Evolutionary conservation across 1,140 invertebrate genomes (phyloP).

Genomic region (Trachymyrmex septentrionalis): DNA sequence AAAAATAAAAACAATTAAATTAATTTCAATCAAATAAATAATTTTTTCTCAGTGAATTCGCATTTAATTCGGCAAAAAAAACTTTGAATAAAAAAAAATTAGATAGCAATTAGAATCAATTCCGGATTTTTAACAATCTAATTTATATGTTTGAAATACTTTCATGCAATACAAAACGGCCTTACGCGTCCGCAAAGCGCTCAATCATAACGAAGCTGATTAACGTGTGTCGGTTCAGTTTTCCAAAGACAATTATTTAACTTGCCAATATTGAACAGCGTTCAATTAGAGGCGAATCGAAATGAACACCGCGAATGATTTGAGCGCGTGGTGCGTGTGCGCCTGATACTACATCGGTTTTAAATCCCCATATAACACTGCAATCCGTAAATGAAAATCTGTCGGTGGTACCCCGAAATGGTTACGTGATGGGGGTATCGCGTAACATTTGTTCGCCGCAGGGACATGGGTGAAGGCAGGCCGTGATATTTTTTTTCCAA

Average conservation of each 20-base stretch:
- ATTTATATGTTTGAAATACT: neutral
- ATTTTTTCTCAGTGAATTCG: too few relatives aligned
- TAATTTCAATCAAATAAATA: too few relatives aligned
- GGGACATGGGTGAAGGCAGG: slow-evolving; percentile 51
- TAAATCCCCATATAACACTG: slow-evolving; percentile 63
- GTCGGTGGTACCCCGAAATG: slow-evolving; percentile 54
- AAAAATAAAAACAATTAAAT: too few relatives aligned
- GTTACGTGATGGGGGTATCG: slow-evolving; percentile 58
- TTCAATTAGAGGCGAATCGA: slow-evolving; percentile 74
- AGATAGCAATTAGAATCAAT: neutral
- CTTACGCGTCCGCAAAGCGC: slow-evolving; percentile 7
- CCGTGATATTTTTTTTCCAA: slow-evolving; percentile 6
- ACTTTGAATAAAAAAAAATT: neutral
- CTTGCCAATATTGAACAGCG: slow-evolving; percentile 75
- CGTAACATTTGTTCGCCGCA: slow-evolving; percentile 70
- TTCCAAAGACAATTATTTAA: slow-evolving; percentile 77
- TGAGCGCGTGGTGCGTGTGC: slow-evolving; percentile 49
- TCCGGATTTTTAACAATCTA: neutral
- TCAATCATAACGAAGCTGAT: slow-evolving; percentile 63
- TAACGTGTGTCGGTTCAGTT: slow-evolving; percentile 71
- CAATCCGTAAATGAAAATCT: slow-evolving; percentile 75
- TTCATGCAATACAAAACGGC: slow-evolving; percentile 22
- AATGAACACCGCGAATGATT: slow-evolving; percentile 71
- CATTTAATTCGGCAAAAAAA: neutral
- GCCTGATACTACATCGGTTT: slow-evolving; percentile 67